A percentile compares a stretch with the other conserved stretches of the same genome.
These are phyloP conservation scores for Perdita meconis DNA, from an alignment of 2,888 invertebrate species.

Conservation along the genomic window DNA sequence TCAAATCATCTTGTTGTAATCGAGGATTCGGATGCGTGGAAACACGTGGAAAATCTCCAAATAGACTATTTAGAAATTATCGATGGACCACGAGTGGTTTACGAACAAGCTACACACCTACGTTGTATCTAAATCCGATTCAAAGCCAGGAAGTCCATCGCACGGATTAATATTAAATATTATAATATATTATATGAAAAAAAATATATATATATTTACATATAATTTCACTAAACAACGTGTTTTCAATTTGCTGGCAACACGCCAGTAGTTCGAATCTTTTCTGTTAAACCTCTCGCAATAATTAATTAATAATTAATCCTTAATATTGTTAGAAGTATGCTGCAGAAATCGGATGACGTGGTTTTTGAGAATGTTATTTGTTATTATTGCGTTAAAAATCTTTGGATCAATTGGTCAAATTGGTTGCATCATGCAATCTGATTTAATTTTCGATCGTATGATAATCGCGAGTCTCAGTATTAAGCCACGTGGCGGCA, in stretches of 20 bases:
- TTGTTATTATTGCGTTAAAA: neutral
- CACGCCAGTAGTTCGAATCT: neutral
- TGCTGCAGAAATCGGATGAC: neutral
- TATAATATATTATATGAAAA: slow-evolving; percentile 31
- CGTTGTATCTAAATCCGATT: slow-evolving; percentile 24
- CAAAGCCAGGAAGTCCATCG: slow-evolving; percentile 19
- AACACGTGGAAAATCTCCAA: neutral
- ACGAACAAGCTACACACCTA: neutral
- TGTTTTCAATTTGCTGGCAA: slow-evolving; percentile 3
- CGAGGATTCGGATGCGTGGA: neutral
- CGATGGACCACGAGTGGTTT: slow-evolving; percentile 9
- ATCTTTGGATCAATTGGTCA: neutral
- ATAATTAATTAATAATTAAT: too few relatives aligned
- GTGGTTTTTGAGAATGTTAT: neutral
- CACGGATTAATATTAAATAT: slow-evolving; percentile 33
- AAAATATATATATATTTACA: slow-evolving; percentile 58
- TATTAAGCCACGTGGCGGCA: neutral
- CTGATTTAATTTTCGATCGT: neutral
- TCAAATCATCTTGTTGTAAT: neutral
- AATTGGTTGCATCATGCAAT: slow-evolving; percentile 13
- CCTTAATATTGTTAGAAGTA: neutral
- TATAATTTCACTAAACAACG: slow-evolving; percentile 62
- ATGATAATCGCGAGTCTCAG: slow-evolving; percentile 8
- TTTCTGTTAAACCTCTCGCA: neutral
- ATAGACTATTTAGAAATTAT: neutral